Percentiles rank a stretch among this genome's conserved stretches.
Evolutionary conservation across 2,113 vertebrate genomes (phyloP).

Genomic region (Daboia siamensis): DNA sequence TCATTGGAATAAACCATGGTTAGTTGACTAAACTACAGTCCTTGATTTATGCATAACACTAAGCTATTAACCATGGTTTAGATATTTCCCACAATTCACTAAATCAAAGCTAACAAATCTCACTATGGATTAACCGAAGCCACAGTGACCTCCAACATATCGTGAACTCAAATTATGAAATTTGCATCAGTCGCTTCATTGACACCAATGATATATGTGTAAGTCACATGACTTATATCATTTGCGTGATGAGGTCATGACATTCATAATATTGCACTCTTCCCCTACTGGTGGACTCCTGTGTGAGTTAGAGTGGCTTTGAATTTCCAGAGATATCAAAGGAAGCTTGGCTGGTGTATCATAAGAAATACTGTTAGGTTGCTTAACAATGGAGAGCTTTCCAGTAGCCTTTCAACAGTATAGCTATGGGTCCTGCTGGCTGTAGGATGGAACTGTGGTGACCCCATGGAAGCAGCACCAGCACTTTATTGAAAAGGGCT

Average conservation of each 20-base stretch:
- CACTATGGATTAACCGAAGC: background rate
- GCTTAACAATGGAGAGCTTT: background rate
- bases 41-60: background rate
- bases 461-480: background rate
- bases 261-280: background rate
- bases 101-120: background rate
- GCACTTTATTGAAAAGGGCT: background rate
- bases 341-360: background rate
- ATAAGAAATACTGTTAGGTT: background rate
- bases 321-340: background rate
- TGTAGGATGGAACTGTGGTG: background rate
- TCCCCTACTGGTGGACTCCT: background rate
- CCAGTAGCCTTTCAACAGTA: background rate
- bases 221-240: background rate
- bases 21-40: background rate
- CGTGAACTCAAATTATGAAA: background rate
- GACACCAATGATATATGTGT: background rate
- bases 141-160: background rate
- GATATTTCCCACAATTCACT: background rate
- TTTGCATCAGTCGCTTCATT: background rate
- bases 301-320: background rate
- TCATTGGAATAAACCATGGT: background rate
- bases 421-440: background rate
- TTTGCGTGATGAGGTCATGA: background rate
- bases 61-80: background rate